Base-by-base conservation (phyloP, 2,113 vertebrate species). In the Pao palembangensis region DNA sequence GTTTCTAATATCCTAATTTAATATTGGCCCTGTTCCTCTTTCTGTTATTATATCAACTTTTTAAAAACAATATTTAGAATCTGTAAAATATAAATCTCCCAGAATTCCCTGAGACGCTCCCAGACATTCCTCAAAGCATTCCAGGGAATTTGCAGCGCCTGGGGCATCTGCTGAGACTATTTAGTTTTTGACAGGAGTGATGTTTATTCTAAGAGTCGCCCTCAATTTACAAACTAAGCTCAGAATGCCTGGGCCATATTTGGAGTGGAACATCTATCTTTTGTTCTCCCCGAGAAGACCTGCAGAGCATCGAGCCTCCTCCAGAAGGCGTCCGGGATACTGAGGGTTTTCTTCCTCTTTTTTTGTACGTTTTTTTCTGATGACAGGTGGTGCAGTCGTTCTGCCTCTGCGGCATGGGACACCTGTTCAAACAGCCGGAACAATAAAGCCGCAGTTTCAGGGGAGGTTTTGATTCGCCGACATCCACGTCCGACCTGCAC, bases 261-360 rank as follows among this genome's bases (percentile, higher is more conserved):
- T 84, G 87, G 87, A 82, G 77, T 84, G 83, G 83, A 87, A 84
- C 80, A 71, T 81, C 58, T 28, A 28, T 1, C 25, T 83, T 69
- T 84, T 82, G 77, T 69, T 42, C 55, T 73, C 55, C 67, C 46
- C 56, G 7, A 58, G 60, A 55, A 55, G 76, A 78, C 68, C 72
- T 78, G 79, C 69, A 44, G 65, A 81, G 72, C 66, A 64, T 82
- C 74, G 53, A 47, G 58, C 64, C 54, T 75, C 74, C 56, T 44
- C 23, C 71, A 41, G 51, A 48, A 4, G 19, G 60, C 21, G 34
- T 50, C 11, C 48, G 23, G 17, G 17, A n/a, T 25, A 46, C 58
- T 21, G 31, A 51, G 7, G 44, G 55, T 0, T 13, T 15, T 57
- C 8, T 38, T 38, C 34, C 34, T 38, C 34, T 38, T 28, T 8